Base-by-base conservation (phyloP, 2,797 vertebrate genomes). In the Brotula barbata region DNA sequence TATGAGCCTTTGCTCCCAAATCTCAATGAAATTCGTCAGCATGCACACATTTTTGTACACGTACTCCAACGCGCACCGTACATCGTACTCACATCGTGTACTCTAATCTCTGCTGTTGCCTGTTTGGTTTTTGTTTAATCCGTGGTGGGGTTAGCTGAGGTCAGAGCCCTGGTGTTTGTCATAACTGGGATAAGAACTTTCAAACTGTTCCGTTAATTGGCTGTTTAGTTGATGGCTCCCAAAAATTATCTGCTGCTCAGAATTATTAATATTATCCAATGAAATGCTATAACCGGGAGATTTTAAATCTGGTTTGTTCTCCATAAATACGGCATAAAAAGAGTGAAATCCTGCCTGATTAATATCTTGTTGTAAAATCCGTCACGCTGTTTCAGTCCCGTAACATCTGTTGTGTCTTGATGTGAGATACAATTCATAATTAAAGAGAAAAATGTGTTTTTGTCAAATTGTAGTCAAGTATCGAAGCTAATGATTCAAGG, bases 171-270 rank as follows among this genome's bases (percentile, higher is more conserved):
- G 85, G 63, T 22, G 70, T 88, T 84, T 85, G 74, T 90, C 85
- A 86, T 69, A 78, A 71, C 59, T 62, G 14, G 25, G 87, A 86
- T 83, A 80, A 82, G 67, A 67, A 50, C 77, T 80, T 82, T 57
- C 83, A 81, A 75, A 78, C 33, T 23, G 34, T 64, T 49, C 11
- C 40, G 57, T 78, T 89, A 88, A 90, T 90, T 89, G 75, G 77
- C 74, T 75, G 67, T 69, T 21, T 53, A 49, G 64, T 49, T 64
- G 53, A 5, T 3, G 15, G 14, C 59, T 62, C 39, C n/a, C 6
- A 68, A 71, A n/a, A 50, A 63, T 53, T 46, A 8, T 59, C 64
- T 40, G 28, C 48, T 48, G 33, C 9, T 40, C 25, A 7, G 39
- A 49, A 17, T 25, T 10, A 36, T 15, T 49, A 43, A 58, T 58